Evolutionary conservation across 2,888 invertebrate genomes (phyloP), one percentile per base, ranked within the genome.

Genomic region (Lacanobia oleracea): DNA sequence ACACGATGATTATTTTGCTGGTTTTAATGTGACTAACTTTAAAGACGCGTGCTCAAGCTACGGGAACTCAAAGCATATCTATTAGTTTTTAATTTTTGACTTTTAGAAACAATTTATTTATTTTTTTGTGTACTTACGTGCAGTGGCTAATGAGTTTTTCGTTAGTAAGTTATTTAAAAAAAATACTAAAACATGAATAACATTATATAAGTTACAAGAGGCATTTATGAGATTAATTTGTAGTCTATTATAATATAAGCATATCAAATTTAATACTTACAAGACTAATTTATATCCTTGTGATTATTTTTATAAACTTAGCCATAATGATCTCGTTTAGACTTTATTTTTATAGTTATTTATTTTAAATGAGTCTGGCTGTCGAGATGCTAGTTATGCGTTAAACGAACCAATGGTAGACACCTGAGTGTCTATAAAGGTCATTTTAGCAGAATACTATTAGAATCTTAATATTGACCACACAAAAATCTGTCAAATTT

Each of bases 1-100:
- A 78, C 98, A 98, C 86, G 98, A 98, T 84, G 98, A 98, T 93
- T 98, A 98, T 91, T 98, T 99, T 88, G 94, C 97, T 18, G 96
- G 97, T 67, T 97, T 99, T 86, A 98, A 98, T 91, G 97, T 97
- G n/a, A 98, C 98, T 18, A 98, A 98, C 93, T 98, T 97, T 89
- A 98, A 98, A 92, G 98, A 98, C 88, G 98, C 98, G 0, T 98
- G 98, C 80, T 94, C 96, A 0, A 91, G 94, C 37, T 95, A 95
- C 68, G 93, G 92, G 0, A 90, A 84, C 51, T 86, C 83, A 18
- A 93, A 93, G 81, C 91, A 88, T 71, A 83, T 88, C 71, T 89
- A 88, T 87, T 88, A 72, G 27, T 43, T 53, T 63, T n/a, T n/a
- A 51, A 27, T n/a, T 48, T 74, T 68, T 67, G 53, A 77, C 1